Evolutionary conservation across 2,113 vertebrate species (phyloP), one percentile per base, ranked within the genome.

Genomic region (Bubo blakistoni): DNA sequence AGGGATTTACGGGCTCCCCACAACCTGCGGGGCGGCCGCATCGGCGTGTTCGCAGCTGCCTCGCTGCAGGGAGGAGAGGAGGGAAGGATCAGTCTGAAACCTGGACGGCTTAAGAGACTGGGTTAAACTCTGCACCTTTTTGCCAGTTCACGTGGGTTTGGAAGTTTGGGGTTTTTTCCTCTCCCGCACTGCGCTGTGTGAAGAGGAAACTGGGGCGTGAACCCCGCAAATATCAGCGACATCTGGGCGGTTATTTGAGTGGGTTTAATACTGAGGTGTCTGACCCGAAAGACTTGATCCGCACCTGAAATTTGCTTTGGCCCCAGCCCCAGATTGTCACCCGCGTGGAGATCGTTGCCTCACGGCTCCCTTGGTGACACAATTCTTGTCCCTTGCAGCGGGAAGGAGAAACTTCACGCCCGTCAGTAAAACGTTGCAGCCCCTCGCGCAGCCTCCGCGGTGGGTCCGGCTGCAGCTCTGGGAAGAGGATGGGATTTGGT

Each of bases 161-260:
- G 42, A 21, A 30, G 57, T 16, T 18, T 3, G 8, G 26, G 44
- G 13, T 1, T 6, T 8, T 20, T 52, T 16, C 55, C 19, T 3
- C 3, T 38, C 16, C 26, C 13, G 11, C 8, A 0, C 16, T 54
- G 29, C 3, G 3, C 29, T 38, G 55, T 6, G 13, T 62, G 29
- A 59, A 51, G 62, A 21, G 34, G 46, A 65, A 65, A 11, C 27
- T 4, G 21, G 0, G 1, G 13, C 0, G 0, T 18, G 61, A 54
- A 16, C 17, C 25, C 30, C 27, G 5, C 69, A 15, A 3, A 74
- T 14, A 1, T 9, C 2, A 11, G 8, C 42, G 18, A 11, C 13
- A 8, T 30, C 42, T 26, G 59, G 40, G 32, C 8, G 0, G 2
- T 32, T 57, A 10, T 2, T 47, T 11, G 52, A 20, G 38, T 46